phyloP scores from a whole-genome alignment of 2,113 vertebrate genomes.

The Coptodon bakossiorum region DNA sequence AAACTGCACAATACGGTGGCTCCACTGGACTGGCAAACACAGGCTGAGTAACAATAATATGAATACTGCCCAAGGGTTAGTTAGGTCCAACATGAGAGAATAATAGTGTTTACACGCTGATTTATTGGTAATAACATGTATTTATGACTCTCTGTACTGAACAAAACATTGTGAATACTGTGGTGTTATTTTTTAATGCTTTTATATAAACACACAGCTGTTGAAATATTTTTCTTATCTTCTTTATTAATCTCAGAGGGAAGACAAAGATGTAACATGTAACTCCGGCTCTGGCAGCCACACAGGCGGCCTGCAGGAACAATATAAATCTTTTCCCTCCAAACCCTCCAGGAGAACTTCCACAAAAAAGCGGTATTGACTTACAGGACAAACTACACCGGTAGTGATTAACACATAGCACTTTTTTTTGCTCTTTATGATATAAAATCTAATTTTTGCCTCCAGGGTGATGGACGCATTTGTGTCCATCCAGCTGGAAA shows the following conservation, averaged over 20 bases:
- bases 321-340: not conserved
- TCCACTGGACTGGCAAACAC: not conserved
- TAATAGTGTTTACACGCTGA: not conserved
- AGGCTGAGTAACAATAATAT: not conserved
- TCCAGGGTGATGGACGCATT: constrained; percentile 70
- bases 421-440: not conserved
- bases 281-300: not conserved
- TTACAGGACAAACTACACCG: not conserved
- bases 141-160: not conserved
- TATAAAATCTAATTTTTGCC: not conserved
- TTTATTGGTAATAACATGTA: not conserved
- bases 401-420: not conserved
- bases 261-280: constrained; percentile 22
- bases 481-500: constrained; percentile 75
- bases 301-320: not conserved
- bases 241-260: not conserved
- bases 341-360: not conserved
- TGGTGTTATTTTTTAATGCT: not conserved
- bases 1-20: rapidly evolving
- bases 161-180: not conserved
- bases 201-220: not conserved
- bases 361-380: not conserved
- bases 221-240: not conserved
- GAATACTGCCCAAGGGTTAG: not conserved
- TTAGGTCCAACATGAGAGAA: not conserved